phyloP scores from a whole-genome alignment of 2,113 vertebrate genomes.

The Barbus barbus region DNA sequence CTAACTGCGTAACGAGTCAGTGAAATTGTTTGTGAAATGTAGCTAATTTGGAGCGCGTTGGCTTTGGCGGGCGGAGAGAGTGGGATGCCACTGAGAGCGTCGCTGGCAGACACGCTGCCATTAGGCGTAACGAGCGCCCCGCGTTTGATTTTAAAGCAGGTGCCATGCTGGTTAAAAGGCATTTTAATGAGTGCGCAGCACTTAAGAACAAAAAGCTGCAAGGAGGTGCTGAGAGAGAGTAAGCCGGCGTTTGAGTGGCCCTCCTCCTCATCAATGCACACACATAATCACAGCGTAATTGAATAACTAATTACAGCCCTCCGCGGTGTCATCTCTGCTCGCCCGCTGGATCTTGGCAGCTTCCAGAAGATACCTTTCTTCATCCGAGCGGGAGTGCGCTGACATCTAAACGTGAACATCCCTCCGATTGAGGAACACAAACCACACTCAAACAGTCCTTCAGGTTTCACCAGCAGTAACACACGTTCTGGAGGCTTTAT shows the following conservation, averaged over 20 bases:
- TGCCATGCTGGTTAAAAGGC: slow-evolving; percentile 72
- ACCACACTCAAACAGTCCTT: too few relatives aligned
- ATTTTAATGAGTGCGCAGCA: slow-evolving; percentile 76
- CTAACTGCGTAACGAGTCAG: slow-evolving; percentile 70
- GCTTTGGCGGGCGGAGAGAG: slow-evolving; percentile 63
- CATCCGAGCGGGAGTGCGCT: not conserved
- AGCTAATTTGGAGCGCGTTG: slow-evolving; percentile 69
- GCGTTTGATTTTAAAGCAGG: slow-evolving; percentile 73
- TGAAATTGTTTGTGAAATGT: slow-evolving; percentile 78
- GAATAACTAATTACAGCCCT: slow-evolving; percentile 65
- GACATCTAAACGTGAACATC: not conserved
- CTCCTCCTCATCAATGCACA: slow-evolving; percentile 50
- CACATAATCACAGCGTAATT: slow-evolving; percentile 58
- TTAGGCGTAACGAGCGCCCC: slow-evolving; percentile 75
- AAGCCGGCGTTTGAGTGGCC: slow-evolving; percentile 65
- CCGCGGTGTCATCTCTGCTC: slow-evolving; percentile 52
- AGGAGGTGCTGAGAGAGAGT: slow-evolving; percentile 63
- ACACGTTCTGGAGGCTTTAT: too few relatives aligned
- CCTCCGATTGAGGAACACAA: not conserved
- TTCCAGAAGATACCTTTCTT: slow-evolving; percentile 47
- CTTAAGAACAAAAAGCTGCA: slow-evolving; percentile 64
- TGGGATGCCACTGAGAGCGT: slow-evolving; percentile 61
- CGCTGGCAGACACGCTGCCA: slow-evolving; percentile 67
- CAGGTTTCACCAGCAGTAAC: too few relatives aligned
- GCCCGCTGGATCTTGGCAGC: slow-evolving; percentile 38